Percentiles rank a stretch among this genome's conserved stretches.
phyloP scores from a whole-genome alignment of 2,797 vertebrate species.

The Oreochromis mossambicus region DNA sequence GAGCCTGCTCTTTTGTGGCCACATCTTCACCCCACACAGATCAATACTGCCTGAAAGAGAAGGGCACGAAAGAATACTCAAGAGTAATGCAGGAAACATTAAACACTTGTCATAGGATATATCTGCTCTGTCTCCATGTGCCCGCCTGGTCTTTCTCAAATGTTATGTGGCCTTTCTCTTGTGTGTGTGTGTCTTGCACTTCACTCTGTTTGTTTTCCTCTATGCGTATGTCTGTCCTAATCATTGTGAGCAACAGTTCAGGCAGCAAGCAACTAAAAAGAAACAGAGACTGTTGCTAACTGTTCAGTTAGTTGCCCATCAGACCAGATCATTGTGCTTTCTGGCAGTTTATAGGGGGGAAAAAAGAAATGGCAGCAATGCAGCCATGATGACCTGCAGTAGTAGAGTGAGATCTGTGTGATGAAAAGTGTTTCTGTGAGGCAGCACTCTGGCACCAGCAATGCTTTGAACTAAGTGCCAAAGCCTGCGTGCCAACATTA shows the following conservation, averaged over 20 bases:
- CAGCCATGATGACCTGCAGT: neutral
- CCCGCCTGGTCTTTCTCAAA: neutral
- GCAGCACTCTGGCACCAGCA: neutral
- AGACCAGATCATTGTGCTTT: neutral
- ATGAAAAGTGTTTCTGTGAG: neutral
- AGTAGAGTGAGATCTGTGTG: neutral
- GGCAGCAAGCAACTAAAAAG: neutral
- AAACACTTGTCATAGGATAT: neutral
- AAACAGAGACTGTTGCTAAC: neutral
- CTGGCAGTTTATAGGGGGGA: neutral
- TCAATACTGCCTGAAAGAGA: constrained; percentile 30
- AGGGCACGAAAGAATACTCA: neutral
- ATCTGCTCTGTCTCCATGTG: neutral
- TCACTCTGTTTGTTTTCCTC: neutral
- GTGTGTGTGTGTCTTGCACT: neutral
- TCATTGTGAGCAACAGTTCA: neutral
- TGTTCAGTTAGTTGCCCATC: neutral
- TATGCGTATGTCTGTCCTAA: neutral
- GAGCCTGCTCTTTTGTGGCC: constrained; percentile 13
- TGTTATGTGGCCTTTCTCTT: neutral
- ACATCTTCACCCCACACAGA: constrained; percentile 18
- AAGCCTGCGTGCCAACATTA: neutral
- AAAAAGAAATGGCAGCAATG: neutral
- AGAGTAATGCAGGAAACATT: constrained; percentile 1
- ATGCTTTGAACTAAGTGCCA: neutral